phyloP scores from a whole-genome alignment of 2,888 invertebrate species.

The Melolontha melolontha region DNA sequence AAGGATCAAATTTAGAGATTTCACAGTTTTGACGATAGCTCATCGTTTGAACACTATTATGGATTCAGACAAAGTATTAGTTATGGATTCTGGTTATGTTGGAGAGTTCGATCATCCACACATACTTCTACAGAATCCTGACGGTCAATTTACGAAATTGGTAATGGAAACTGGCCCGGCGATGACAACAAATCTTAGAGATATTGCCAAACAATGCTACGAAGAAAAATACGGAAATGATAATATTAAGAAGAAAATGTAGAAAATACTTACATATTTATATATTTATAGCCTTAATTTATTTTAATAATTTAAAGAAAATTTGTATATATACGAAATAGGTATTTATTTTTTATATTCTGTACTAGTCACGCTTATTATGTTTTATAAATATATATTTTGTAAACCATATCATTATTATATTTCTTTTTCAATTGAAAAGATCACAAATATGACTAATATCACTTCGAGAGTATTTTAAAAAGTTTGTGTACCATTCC shows the following conservation, averaged over 20 bases:
- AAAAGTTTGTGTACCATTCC: no score
- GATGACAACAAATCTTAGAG: constrained; percentile 52
- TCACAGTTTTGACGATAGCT: constrained; percentile 86
- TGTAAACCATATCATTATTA: no score
- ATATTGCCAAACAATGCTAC: constrained; percentile 45
- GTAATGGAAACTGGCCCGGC: constrained; percentile 76
- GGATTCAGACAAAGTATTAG: constrained; percentile 85
- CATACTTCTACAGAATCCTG: constrained; percentile 69
- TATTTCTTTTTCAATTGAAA: no score
- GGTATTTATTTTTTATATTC: no score
- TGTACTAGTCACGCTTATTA: no score
- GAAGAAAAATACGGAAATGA: constrained; percentile 58
- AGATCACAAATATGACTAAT: no score
- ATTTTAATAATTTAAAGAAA: no score
- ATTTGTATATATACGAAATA: no score
- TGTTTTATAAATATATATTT: no score
- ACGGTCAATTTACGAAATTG: constrained; percentile 73
- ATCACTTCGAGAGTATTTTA: no score
- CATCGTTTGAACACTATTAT: constrained; percentile 86
- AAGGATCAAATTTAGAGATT: constrained; percentile 77
- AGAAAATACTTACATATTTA: no score
- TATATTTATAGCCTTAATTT: no score
- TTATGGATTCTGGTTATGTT: constrained; percentile 81
- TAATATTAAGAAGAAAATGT: constrained; percentile 2
- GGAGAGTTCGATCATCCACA: constrained; percentile 85